Evolutionary conservation across 2,113 vertebrate genomes (phyloP), one percentile per base, ranked within the genome.

Genomic region (Todiramphus chloris): DNA sequence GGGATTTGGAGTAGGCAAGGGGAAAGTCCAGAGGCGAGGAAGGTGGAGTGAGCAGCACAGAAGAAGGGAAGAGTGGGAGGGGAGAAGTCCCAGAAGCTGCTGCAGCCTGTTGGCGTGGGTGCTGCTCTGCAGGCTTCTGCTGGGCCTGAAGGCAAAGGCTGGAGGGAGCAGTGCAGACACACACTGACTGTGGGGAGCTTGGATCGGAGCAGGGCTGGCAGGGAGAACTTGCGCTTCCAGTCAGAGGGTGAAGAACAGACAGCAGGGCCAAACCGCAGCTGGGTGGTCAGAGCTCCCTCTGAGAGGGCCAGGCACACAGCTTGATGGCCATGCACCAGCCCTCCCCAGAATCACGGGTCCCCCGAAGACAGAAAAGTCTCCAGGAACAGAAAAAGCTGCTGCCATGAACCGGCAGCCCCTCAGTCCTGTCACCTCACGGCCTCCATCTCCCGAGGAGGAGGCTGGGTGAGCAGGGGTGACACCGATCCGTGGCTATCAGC

Each of bases 361-460:
- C 2, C 0, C 4, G 62, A 48, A 39, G 24, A 21, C 6, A 66
- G 44, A 24, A 68, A 43, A 55, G 21, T 24, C 43, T 48, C 13
- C n/a, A 35, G 19, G 44, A 89, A 74, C 63, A 27, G 46, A 63
- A 43, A 72, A 64, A 63, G 27, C 67, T 56, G 50, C 37, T 69
- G 66, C 31, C 0, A 0, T 23, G 15, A 33, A 64, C 50, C 3
- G 37, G 9, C 55, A 83, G 66, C 55, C 28, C 21, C 58, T 19
- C 78, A 30, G 33, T 35, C 37, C 50, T 17, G 43, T 43, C 43
- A 10, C n/a, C 67, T 64, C 3, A 0, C 35, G 13, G 51, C 39
- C 68, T 25, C 33, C 0, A 0, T 24, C 51, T 28, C 70, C 51
- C 51, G 17, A 2, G 11, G 1, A 10, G 44, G 16, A 33, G 31